Evolutionary conservation across 1,140 invertebrate genomes (phyloP).

Genomic region (Eciton burchellii): DNA sequence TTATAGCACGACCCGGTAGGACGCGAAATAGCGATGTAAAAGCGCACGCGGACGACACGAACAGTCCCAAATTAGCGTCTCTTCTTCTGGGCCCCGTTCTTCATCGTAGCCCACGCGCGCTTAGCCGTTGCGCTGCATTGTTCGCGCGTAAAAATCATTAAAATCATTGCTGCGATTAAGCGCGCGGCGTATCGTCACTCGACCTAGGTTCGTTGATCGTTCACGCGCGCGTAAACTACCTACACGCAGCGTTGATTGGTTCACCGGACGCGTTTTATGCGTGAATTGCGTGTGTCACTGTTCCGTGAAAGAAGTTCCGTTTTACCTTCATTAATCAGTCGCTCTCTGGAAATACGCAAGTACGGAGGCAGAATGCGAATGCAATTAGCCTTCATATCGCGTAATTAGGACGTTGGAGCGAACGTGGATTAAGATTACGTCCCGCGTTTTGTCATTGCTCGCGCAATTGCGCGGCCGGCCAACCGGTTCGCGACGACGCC

Average conservation of each 20-base stretch:
- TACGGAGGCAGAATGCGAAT: background rate
- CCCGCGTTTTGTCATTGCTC: conserved; percentile 22
- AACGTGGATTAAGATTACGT: conserved; percentile 46
- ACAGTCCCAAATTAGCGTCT: conserved; percentile 74
- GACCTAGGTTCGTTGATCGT: no score
- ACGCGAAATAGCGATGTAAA: conserved; percentile 72
- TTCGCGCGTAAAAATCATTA: conserved; percentile 7
- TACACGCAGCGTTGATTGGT: no score
- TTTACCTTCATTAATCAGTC: background rate
- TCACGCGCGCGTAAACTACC: no score
- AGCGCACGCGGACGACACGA: conserved; percentile 65
- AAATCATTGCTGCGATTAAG: conserved; percentile 28
- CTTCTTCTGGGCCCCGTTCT: conserved; percentile 63
- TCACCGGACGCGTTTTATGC: no score
- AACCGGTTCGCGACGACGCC: conserved; percentile 24
- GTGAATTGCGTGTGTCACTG: no score
- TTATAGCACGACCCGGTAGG: conserved; percentile 57
- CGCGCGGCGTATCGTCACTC: no score
- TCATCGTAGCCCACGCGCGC: conserved; percentile 69
- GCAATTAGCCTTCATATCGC: conserved; percentile 1
- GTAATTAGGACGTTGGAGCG: conserved; percentile 33
- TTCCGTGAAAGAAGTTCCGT: no score
- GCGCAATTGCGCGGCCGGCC: background rate
- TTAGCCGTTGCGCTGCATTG: conserved; percentile 60
- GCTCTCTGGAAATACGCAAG: background rate